These are phyloP conservation scores for Oegoconia quadripuncta DNA, from an alignment of 2,888 invertebrate genomes.

Conservation along the genomic window DNA sequence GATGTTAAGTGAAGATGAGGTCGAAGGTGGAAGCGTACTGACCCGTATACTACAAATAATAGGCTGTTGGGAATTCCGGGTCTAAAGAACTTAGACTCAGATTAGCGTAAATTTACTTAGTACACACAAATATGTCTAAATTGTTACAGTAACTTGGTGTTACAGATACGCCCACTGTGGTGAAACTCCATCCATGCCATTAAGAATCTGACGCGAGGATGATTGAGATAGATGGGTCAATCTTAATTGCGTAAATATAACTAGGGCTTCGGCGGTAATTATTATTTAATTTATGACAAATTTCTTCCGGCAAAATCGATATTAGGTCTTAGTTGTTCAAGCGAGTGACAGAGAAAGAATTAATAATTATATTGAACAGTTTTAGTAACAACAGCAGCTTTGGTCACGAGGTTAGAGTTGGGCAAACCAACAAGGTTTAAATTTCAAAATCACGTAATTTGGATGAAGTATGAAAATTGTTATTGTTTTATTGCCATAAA, in stretches of 20 bases:
- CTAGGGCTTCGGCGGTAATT: constrained; percentile 6
- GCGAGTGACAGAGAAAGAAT: too few species aligned
- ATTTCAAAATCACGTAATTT: too few species aligned
- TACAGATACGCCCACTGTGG: constrained; percentile 9
- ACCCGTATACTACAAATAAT: too few species aligned
- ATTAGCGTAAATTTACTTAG: neutral
- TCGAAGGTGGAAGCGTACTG: too few species aligned
- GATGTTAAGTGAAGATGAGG: too few species aligned
- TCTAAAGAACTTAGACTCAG: neutral
- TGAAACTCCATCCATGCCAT: constrained; percentile 5
- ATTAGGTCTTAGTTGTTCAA: too few species aligned
- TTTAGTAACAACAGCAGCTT: too few species aligned
- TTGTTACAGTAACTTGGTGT: neutral
- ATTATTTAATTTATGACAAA: constrained; percentile 14
- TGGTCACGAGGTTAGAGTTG: too few species aligned
- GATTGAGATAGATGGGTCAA: constrained; percentile 36
- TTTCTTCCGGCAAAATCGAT: constrained; percentile 5
- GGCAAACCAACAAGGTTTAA: too few species aligned
- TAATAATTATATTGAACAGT: too few species aligned
- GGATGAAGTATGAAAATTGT: too few species aligned
- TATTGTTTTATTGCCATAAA: too few species aligned
- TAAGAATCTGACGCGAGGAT: constrained; percentile 23
- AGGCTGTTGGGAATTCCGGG: neutral
- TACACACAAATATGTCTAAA: neutral
- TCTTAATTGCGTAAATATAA: constrained; percentile 33